These are phyloP conservation scores for Todus mexicanus DNA, from an alignment of 2,797 vertebrate genomes.

Conservation along the genomic window DNA sequence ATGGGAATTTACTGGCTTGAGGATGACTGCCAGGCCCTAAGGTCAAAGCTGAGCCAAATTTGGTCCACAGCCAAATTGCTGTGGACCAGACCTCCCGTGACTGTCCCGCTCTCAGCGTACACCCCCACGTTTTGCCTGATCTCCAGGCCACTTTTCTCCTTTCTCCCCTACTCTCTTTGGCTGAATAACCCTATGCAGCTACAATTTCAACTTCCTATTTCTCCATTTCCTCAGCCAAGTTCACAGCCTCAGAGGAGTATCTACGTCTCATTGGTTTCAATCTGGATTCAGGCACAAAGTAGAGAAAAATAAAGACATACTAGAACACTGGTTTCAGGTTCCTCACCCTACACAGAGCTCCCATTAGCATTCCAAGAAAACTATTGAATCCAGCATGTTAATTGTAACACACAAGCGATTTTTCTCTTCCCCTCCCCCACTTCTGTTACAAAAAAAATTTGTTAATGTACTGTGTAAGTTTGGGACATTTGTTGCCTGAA, in stretches of 20 bases:
- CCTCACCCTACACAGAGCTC: not conserved
- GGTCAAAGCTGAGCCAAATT: rapidly evolving
- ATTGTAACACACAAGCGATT: not conserved
- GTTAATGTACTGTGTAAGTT: not conserved
- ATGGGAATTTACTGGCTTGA: not conserved
- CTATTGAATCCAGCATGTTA: not conserved
- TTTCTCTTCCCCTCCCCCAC: rapidly evolving
- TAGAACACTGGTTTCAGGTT: not conserved
- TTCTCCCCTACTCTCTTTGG: not conserved
- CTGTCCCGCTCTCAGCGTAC: not conserved
- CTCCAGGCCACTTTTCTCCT: not conserved
- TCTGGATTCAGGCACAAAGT: not conserved
- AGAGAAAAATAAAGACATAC: not conserved
- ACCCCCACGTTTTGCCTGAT: not conserved
- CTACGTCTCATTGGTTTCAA: not conserved
- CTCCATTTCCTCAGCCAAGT: not conserved
- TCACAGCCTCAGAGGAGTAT: not conserved
- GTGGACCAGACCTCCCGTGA: not conserved
- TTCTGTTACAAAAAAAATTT: not conserved
- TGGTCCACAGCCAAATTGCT: not conserved
- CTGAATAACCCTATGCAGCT: not conserved
- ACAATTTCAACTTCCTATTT: not conserved
- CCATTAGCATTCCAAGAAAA: not conserved
- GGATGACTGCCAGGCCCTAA: not conserved
- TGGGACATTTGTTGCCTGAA: not conserved